These are phyloP conservation scores for Rafetus swinhoei DNA, from an alignment of 2,113 vertebrate genomes.

Conservation along the genomic window DNA sequence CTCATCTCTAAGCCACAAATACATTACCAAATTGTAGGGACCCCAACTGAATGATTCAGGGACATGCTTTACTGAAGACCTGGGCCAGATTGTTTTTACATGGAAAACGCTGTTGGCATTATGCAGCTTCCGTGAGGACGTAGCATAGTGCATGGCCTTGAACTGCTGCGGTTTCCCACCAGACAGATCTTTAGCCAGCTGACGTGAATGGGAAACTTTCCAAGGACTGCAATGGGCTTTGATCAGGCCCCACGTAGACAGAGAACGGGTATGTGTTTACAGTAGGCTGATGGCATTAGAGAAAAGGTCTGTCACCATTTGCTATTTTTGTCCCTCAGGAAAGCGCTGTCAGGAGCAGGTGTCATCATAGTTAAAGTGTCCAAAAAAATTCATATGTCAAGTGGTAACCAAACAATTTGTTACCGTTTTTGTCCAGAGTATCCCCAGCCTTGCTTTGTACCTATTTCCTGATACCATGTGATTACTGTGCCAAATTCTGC, in stretches of 20 bases:
- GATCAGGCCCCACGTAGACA: not conserved
- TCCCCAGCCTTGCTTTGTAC: not conserved
- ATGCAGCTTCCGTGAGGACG: not conserved
- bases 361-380: not conserved
- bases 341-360: not conserved
- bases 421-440: not conserved
- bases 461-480: not conserved
- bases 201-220: not conserved
- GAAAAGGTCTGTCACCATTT: not conserved
- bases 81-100: not conserved
- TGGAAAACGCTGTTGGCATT: not conserved
- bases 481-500: fast-evolving
- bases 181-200: not conserved
- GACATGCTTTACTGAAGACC: not conserved
- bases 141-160: not conserved
- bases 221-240: not conserved
- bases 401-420: not conserved
- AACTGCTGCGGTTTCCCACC: not conserved
- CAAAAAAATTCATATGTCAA: not conserved
- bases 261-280: constrained; percentile 6
- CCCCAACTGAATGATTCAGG: not conserved
- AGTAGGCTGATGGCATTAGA: constrained; percentile 18
- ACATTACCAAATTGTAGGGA: not conserved
- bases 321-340: constrained; percentile 24
- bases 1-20: constrained; percentile 12